phyloP scores from a whole-genome alignment of 2,113 vertebrate species.

The Microtus pennsylvanicus region DNA sequence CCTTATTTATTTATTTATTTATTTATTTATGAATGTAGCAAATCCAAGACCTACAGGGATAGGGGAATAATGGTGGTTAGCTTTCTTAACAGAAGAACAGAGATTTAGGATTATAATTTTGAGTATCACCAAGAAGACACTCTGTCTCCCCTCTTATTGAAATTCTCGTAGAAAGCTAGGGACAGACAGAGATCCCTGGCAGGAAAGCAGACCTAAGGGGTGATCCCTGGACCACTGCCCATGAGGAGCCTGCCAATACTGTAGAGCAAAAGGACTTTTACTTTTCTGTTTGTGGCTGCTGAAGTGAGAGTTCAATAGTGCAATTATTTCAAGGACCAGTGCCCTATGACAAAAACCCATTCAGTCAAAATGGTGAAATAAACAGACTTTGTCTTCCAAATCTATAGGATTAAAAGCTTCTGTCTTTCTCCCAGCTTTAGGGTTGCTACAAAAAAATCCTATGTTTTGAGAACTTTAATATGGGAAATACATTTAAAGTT shows the following conservation, averaged over 20 bases:
- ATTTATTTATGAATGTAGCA: not conserved
- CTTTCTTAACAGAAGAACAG: conserved; percentile 27
- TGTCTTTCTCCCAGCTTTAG: not conserved
- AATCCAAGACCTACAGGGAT: not conserved
- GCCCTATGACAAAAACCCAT: not conserved
- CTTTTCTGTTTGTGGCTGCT: not conserved
- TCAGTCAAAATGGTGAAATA: not conserved
- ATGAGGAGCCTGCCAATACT: not conserved
- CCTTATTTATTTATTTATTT: not conserved
- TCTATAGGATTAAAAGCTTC: not conserved
- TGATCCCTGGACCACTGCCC: not conserved
- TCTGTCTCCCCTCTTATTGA: not conserved
- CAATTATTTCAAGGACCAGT: not conserved
- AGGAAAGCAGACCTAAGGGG: not conserved
- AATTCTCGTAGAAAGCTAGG: not conserved
- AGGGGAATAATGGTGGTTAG: not conserved
- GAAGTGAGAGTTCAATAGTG: not conserved
- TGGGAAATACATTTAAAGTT: not conserved
- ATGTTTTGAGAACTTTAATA: not conserved
- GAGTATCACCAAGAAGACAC: not conserved
- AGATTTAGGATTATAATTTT: not conserved
- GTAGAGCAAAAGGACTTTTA: not conserved
- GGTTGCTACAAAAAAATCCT: not conserved
- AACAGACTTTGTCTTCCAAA: not conserved
- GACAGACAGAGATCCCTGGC: not conserved